These are phyloP conservation scores for Australoheros facetus DNA, from an alignment of 2,797 vertebrate species.

Conservation along the genomic window DNA sequence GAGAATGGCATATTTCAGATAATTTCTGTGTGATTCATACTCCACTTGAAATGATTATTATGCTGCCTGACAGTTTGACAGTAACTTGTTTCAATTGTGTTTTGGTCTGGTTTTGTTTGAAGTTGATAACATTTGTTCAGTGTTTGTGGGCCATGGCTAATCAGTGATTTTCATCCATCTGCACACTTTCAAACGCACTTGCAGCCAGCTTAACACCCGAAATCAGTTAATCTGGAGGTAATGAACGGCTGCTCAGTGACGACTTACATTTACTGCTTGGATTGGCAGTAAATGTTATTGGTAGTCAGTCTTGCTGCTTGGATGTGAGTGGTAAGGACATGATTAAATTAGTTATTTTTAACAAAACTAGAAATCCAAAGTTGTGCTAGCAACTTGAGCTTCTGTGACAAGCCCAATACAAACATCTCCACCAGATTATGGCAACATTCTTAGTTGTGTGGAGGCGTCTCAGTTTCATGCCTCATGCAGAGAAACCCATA, in stretches of 20 bases:
- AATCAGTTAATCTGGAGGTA: conserved; percentile 12
- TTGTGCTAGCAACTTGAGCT: no score
- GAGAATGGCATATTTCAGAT: neutral
- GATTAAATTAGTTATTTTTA: neutral
- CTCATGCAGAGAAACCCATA: neutral
- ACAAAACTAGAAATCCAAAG: neutral
- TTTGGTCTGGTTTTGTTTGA: neutral
- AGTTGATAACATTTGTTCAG: conserved; percentile 8
- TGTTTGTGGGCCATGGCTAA: conserved; percentile 14
- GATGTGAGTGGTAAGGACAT: neutral
- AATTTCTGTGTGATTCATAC: neutral
- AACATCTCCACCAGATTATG: neutral
- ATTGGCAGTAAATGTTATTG: neutral
- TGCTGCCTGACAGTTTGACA: conserved; percentile 5
- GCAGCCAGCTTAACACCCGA: conserved; percentile 1
- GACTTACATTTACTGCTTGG: neutral
- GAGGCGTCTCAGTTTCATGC: neutral
- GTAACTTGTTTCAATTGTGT: conserved; percentile 2
- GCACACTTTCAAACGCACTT: neutral
- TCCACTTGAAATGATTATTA: conserved; percentile 19
- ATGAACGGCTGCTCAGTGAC: conserved; percentile 8
- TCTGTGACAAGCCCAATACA: neutral
- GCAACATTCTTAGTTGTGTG: neutral
- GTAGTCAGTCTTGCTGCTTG: neutral
- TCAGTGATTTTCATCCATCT: conserved; percentile 10